Conservation (phyloP, 92 coral and sea anemone species). For the Paramuricea clavata region DNA sequence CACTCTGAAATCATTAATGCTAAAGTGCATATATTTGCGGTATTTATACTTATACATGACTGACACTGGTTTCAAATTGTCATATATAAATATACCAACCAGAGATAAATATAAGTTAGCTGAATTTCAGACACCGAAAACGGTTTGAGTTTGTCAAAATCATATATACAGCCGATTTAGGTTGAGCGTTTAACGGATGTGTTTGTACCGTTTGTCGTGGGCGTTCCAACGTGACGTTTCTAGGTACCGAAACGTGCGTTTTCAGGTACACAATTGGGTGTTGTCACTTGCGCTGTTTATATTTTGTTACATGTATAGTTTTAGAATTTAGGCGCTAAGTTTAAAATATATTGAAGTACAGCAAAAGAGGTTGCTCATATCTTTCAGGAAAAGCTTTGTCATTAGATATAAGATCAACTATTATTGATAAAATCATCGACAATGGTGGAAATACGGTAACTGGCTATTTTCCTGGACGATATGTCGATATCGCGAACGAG, state of each 20-base stretch:
- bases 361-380: not conserved
- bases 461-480: slow-evolving; percentile 53
- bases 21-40: no score
- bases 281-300: no score
- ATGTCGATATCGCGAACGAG: slow-evolving; percentile 51
- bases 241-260: not conserved
- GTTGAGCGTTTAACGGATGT: not conserved
- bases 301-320: no score
- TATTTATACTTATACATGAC: no score
- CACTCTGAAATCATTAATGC: no score
- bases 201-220: not conserved
- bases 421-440: slow-evolving; percentile 57
- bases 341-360: not conserved
- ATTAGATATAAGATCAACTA: slow-evolving; percentile 3
- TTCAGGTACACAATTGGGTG: not conserved
- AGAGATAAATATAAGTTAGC: no score
- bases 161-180: no score
- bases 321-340: not conserved
- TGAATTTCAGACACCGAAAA: no score
- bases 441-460: slow-evolving; percentile 62
- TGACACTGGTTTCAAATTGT: no score
- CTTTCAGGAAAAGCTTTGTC: not conserved
- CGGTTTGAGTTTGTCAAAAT: no score
- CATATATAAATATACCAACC: no score
- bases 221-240: not conserved